Evolutionary conservation across 2,113 vertebrate species (phyloP).

Genomic region (Odobenus rosmarus): DNA sequence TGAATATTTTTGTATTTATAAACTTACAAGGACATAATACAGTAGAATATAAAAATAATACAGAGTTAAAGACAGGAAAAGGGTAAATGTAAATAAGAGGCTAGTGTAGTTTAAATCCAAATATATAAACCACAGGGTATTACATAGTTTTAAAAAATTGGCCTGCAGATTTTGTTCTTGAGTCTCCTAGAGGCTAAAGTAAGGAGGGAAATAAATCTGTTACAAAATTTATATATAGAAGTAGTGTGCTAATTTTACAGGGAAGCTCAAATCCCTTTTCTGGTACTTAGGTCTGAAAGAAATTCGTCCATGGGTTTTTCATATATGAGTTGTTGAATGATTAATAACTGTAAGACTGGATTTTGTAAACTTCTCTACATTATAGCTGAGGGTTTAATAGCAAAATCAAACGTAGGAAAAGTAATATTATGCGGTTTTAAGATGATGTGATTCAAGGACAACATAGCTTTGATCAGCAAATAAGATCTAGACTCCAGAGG

Average conservation of each 20-base stretch:
- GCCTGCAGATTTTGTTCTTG: not conserved
- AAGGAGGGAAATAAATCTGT: not conserved
- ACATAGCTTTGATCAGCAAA: not conserved
- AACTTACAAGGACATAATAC: not conserved
- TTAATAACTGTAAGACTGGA: not conserved
- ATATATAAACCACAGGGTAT: not conserved
- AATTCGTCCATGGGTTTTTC: not conserved
- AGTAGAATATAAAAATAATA: not conserved
- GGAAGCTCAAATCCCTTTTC: not conserved
- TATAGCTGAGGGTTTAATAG: not conserved
- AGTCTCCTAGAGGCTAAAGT: not conserved
- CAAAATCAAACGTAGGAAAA: not conserved
- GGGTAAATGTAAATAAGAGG: not conserved
- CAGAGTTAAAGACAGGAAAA: not conserved
- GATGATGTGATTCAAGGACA: not conserved
- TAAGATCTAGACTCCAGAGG: not conserved
- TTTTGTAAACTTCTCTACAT: conserved; percentile 10
- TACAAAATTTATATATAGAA: not conserved
- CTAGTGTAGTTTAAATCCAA: not conserved
- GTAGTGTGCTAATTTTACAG: not conserved
- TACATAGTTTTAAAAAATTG: not conserved
- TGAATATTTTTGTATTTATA: not conserved
- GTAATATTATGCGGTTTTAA: not conserved
- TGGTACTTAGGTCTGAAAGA: not conserved
- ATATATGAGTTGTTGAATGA: not conserved